Conservation (phyloP, 2,113 vertebrate genomes). For the Tragelaphus scriptus region DNA sequence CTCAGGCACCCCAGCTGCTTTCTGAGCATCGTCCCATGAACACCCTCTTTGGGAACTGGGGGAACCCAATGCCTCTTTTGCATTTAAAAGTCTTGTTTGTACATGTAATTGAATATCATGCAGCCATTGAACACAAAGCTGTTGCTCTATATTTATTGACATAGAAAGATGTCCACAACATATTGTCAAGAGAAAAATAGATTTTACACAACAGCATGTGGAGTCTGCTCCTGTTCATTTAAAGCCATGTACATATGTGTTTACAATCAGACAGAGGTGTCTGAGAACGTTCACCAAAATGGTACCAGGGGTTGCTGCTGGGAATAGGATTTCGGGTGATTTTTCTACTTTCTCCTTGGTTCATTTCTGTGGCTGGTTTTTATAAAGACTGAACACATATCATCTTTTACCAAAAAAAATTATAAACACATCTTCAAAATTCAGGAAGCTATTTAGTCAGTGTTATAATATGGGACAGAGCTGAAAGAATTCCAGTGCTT, state of each 20-base stretch:
- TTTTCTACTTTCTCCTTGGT: slow-evolving; percentile 15
- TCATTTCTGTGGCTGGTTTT: neutral
- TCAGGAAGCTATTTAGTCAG: neutral
- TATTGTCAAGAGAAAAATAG: slow-evolving; percentile 49
- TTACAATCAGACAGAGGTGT: slow-evolving; percentile 26
- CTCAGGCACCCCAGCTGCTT: neutral
- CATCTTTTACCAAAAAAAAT: neutral
- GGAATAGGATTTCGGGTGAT: neutral
- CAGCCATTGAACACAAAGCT: neutral
- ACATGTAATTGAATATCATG: neutral
- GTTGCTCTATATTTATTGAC: slow-evolving; percentile 45
- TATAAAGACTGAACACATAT: neutral
- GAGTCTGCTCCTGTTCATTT: slow-evolving; percentile 8
- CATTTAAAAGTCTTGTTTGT: neutral
- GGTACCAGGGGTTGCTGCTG: neutral
- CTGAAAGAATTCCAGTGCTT: neutral
- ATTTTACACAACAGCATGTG: slow-evolving; percentile 15
- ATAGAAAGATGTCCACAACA: slow-evolving; percentile 55
- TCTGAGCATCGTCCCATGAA: neutral
- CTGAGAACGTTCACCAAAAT: neutral
- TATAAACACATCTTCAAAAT: neutral
- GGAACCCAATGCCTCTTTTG: neutral
- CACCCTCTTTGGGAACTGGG: rapidly evolving
- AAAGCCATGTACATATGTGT: slow-evolving; percentile 37
- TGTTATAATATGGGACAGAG: neutral